Base-by-base conservation (phyloP, 2,113 vertebrate genomes). In the Syrrhaptes paradoxus region DNA sequence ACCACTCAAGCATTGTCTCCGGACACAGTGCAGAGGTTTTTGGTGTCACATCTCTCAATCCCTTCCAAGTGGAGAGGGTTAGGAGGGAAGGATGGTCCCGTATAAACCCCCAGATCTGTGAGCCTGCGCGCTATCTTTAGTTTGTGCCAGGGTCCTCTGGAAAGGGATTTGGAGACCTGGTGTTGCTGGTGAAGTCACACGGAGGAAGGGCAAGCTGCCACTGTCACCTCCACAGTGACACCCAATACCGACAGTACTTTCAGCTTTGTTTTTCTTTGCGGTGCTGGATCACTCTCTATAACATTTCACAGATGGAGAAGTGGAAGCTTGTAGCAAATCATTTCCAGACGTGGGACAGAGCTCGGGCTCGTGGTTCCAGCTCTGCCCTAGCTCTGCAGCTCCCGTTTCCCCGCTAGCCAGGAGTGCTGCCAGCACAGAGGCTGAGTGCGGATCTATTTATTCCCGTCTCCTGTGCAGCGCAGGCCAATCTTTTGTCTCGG, bases 211-310 rank as follows among this genome's bases (percentile, higher is more conserved):
- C 1, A 22, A 79, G 76, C 80, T 54, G 62, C 52, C 55, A 3
- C 51, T 43, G 29, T 25, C 51, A 38, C 29, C 17, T 0, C 45
- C 55, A 34, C 78, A 28, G 34, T 4, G 3, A 8, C 1, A 4
- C 24, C 43, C 59, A 25, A 41, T 61, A 9, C 34, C 8, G 0
- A 0, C 6, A 17, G 48, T 41, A 13, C 78, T 43, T 38, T 1
- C 45, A 65, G 49, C 43, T 22, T 31, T 21, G 14, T 8, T 75
- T n/a, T 4, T 24, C 9, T 4, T 65, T 29, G 48, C 17, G 9
- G 54, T 24, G 83, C 45, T 65, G 67, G 3, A 6, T 72, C 16
- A 1, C 17, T 58, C 2, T 32, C 4, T 4, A 1, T 13, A 38
- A 18, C 18, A 0, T 67, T 78, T 54, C 8, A 26, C 62, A 49